Evolutionary conservation across 2,113 vertebrate genomes (phyloP).

Genomic region (Psephotus haematonotus): DNA sequence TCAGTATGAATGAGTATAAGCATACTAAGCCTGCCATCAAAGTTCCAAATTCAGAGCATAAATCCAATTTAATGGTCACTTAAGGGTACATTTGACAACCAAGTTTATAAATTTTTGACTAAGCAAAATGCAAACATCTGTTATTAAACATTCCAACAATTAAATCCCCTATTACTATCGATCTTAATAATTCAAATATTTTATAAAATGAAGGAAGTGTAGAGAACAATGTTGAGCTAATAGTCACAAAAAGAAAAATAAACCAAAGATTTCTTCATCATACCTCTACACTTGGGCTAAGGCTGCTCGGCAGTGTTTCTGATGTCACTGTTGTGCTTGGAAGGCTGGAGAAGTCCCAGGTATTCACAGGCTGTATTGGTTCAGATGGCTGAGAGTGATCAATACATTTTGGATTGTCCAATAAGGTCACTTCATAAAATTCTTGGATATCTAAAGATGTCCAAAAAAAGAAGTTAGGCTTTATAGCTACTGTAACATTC

Average conservation of each 20-base stretch:
- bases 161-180: background rate
- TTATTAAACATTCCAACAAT: constrained; percentile 31
- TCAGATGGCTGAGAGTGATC: constrained; percentile 81
- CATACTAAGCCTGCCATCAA: background rate
- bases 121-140: background rate
- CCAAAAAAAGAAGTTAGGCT: background rate
- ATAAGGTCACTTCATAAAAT: constrained; percentile 99
- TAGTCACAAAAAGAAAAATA: background rate
- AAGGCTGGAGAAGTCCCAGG: constrained; percentile 95
- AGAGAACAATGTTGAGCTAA: background rate
- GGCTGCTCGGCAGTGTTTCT: constrained; percentile 89
- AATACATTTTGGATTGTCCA: constrained; percentile 89
- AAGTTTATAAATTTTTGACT: constrained; percentile 47
- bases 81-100: background rate
- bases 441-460: constrained; percentile 92
- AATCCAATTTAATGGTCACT: constrained; percentile 24
- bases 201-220: constrained; percentile 1
- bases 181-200: constrained; percentile 15
- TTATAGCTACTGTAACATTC: background rate
- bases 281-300: constrained; percentile 93
- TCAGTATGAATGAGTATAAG: background rate
- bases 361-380: constrained; percentile 83
- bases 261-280: background rate
- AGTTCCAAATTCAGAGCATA: constrained; percentile 9
- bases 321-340: constrained; percentile 91